A percentile compares a stretch with the other conserved stretches of the same genome.
Evolutionary conservation across 2,888 invertebrate genomes (phyloP).

Genomic region (Dusona sp.): DNA sequence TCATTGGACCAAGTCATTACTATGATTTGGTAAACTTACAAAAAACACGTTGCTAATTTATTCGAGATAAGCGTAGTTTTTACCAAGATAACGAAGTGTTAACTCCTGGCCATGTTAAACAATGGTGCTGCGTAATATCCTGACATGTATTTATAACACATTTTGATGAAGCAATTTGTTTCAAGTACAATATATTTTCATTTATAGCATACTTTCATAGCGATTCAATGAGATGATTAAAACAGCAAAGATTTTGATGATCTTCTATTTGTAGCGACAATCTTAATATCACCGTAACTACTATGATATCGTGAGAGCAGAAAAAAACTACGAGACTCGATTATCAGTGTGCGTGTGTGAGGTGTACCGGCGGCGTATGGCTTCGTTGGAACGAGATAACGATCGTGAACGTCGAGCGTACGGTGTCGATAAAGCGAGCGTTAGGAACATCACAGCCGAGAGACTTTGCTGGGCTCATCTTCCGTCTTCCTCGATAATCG

Average conservation of each 20-base stretch:
- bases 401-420: constrained; percentile 63
- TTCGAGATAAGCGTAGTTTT: not conserved
- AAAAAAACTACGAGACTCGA: constrained; percentile 48
- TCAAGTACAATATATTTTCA: not conserved
- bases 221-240: not conserved
- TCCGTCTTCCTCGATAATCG: constrained; percentile 66
- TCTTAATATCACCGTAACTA: constrained; percentile 26
- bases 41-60: not conserved
- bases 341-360: constrained; percentile 52
- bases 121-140: not conserved
- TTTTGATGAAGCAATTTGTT: not conserved
- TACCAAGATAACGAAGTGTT: not conserved
- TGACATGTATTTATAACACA: not conserved
- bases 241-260: constrained; percentile 7
- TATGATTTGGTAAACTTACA: not conserved
- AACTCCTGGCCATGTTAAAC: not conserved
- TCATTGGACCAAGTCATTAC: not conserved
- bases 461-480: constrained; percentile 48
- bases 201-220: not conserved
- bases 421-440: constrained; percentile 57
- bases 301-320: constrained; percentile 25
- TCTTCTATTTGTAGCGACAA: constrained; percentile 49
- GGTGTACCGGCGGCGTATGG: constrained; percentile 43
- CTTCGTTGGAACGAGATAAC: constrained; percentile 67
- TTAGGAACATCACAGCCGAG: constrained; percentile 35